These are phyloP conservation scores for Drosophila obscura DNA, from an alignment of 1,140 invertebrate genomes.

Conservation along the genomic window DNA sequence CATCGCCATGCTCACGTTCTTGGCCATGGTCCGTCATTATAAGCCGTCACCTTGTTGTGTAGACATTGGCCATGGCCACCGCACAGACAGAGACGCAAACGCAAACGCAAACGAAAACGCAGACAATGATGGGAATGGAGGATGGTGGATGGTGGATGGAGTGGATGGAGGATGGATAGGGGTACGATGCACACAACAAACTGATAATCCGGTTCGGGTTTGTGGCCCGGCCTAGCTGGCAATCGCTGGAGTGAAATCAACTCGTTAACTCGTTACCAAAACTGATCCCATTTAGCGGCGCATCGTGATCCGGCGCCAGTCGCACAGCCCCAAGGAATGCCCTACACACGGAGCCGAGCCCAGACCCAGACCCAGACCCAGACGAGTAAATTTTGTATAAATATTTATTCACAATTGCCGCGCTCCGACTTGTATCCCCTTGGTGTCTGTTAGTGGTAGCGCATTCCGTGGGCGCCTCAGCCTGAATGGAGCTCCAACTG, in stretches of 20 bases:
- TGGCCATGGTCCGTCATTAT: slow-evolving; percentile 73
- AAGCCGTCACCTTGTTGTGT: slow-evolving; percentile 81
- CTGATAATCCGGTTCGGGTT: slow-evolving; percentile 76
- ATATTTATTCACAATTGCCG: too few relatives aligned
- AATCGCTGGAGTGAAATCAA: slow-evolving; percentile 83
- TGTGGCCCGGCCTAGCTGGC: slow-evolving; percentile 62
- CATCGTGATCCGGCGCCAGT: slow-evolving; percentile 59
- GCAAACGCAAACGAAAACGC: not conserved
- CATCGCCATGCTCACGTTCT: slow-evolving; percentile 40
- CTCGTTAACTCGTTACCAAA: slow-evolving; percentile 83
- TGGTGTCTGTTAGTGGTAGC: not conserved
- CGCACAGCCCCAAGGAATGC: slow-evolving; percentile 47
- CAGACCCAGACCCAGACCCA: too few relatives aligned
- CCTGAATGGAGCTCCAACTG: not conserved
- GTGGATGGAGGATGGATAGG: not conserved
- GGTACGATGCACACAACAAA: slow-evolving; percentile 31
- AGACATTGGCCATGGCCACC: slow-evolving; percentile 82
- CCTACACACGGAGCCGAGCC: too few relatives aligned
- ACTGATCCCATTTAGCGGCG: slow-evolving; percentile 81
- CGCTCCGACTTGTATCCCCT: too few relatives aligned
- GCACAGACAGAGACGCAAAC: slow-evolving; percentile 45
- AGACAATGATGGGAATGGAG: slow-evolving; percentile 12
- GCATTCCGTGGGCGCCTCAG: not conserved
- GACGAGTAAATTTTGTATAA: not conserved
- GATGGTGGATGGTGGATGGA: not conserved